Conservation (phyloP, 2,113 vertebrate genomes). For the Todiramphus saurophagus region DNA sequence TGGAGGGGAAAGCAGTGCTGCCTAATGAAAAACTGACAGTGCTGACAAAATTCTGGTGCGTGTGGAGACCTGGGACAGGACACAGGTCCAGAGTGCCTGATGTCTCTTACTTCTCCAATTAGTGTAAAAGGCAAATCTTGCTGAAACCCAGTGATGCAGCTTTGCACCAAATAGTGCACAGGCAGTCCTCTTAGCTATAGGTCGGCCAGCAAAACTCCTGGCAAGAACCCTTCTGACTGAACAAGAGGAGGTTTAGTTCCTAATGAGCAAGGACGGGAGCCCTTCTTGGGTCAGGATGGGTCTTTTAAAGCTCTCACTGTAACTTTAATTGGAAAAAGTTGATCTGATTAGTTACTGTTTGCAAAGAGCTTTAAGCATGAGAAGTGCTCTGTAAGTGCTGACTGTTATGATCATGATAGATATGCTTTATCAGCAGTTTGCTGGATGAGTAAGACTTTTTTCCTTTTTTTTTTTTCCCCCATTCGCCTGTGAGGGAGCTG, state of each 20-base stretch:
- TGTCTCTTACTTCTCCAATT: neutral
- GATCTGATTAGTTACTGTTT: conserved; percentile 24
- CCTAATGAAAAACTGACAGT: neutral
- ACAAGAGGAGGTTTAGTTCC: neutral
- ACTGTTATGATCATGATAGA: neutral
- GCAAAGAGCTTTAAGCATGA: conserved; percentile 18
- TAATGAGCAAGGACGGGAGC: neutral
- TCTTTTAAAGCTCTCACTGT: neutral
- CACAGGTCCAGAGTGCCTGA: neutral
- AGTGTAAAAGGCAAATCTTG: neutral
- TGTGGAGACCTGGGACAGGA: neutral
- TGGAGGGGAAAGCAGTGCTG: neutral
- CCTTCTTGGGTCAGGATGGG: neutral
- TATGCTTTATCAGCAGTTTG: conserved; percentile 24
- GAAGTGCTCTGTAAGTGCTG: conserved; percentile 43
- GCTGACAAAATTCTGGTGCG: neutral
- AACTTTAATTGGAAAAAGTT: conserved; percentile 4
- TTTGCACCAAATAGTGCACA: too few species aligned
- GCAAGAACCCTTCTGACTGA: neutral
- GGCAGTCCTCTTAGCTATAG: neutral
- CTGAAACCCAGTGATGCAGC: neutral
- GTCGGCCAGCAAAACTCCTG: neutral
- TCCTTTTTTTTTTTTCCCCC: neutral
- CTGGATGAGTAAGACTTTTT: neutral
- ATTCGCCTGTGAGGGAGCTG: neutral